Evolutionary conservation across 2,888 invertebrate genomes (phyloP), one percentile per base, ranked within the genome.

Genomic region (Andrena camellia): DNA sequence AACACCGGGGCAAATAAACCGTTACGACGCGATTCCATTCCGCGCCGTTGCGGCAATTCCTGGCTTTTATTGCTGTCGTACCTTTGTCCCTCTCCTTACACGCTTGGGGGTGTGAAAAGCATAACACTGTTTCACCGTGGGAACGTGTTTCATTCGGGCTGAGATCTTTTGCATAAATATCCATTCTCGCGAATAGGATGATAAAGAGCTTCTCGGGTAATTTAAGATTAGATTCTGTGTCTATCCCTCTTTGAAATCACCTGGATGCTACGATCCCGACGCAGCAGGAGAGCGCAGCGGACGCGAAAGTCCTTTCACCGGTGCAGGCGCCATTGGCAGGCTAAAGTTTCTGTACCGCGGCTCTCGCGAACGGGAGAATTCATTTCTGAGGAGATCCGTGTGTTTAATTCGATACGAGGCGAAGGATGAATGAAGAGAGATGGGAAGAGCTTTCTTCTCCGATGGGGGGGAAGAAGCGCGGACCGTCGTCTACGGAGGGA

Each of bases 401-500:
- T 20, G 17, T 35, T 63, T 10, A 63, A 33, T 17, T 35, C 17
- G 26, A 60, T 33, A 33, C 60, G 17, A 31, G n/a, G 60, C 29
- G n/a, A 20, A 26, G 31, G 31, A 57, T 13, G 67, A 52, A 17
- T 6, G 23, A 10, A 59, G 42, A n/a, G 35, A 57, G n/a, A 66
- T 0, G 23, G 48, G 7, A 8, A 4, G 59, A 8, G 33, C 8
- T 54, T 54, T 57, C 42, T 7, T 48, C n/a, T 64, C 29, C 20
- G 50, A 78, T 54, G 62, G 60, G 76, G 60, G 76, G 29, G 62
- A 70, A 83, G 54, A 50, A 35, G 57, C 52, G 57, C 33, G 62
- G 84, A 82, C 81, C 81, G 89, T 89, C 87, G 87, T 86, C 81
- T 89, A 78, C 79, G 82, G 84, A 86, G 87, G 83, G 79, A 83